A percentile compares a stretch with the other conserved stretches of the same genome.
Conservation (phyloP, 2,888 invertebrate genomes). For the Lasius fuliginosus region DNA sequence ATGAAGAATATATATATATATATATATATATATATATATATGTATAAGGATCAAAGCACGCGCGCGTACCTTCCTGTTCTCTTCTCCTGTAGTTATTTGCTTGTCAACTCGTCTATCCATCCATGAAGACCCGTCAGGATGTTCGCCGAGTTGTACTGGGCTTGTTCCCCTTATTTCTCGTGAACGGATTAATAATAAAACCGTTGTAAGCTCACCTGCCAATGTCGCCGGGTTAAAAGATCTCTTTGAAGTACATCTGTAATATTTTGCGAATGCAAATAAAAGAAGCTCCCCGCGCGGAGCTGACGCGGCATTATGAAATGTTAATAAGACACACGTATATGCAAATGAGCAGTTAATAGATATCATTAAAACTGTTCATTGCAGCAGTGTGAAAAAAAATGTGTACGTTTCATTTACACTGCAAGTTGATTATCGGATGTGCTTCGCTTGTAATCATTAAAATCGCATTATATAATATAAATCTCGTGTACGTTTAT, state of each 20-base stretch:
- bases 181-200: slow-evolving; percentile 57
- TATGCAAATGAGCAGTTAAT: slow-evolving; percentile 20
- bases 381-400: slow-evolving; percentile 13
- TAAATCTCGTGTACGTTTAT: background rate
- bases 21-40: slow-evolving; percentile 10
- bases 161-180: slow-evolving; percentile 35
- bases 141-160: slow-evolving; percentile 45
- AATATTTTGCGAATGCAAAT: slow-evolving; percentile 44
- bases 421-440: slow-evolving; percentile 14
- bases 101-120: slow-evolving; percentile 63
- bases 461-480: slow-evolving; percentile 30
- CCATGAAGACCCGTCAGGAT: slow-evolving; percentile 57
- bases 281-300: slow-evolving; percentile 18
- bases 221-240: slow-evolving; percentile 46
- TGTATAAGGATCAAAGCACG: slow-evolving; percentile 42
- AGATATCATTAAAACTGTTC: slow-evolving; percentile 41
- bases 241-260: slow-evolving; percentile 41
- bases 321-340: slow-evolving; percentile 35
- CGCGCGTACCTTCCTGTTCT: slow-evolving; percentile 14
- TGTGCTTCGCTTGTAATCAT: slow-evolving; percentile 1
- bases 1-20: slow-evolving; percentile 1
- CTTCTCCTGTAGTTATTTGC: slow-evolving; percentile 53
- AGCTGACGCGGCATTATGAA: slow-evolving; percentile 7
- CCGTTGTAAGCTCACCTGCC: slow-evolving; percentile 54
- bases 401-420: background rate